Percentiles rank a stretch among this genome's conserved stretches.
Evolutionary conservation across 2,888 invertebrate species (phyloP).

Genomic region (Drosophila paramelanica): DNA sequence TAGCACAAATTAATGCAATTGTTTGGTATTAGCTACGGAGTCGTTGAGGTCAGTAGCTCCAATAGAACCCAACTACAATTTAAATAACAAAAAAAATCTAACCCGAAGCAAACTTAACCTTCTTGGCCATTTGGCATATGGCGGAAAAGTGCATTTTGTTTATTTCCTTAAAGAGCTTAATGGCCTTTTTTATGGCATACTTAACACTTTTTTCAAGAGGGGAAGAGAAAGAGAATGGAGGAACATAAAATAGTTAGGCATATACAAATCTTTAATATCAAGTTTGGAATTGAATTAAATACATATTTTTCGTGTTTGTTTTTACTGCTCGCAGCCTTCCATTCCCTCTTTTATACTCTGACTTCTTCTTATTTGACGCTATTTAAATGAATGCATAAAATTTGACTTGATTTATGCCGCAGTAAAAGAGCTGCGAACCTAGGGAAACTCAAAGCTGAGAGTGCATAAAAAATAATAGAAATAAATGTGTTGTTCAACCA

Average conservation of each 20-base stretch:
- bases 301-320: neutral
- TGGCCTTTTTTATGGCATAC: neutral
- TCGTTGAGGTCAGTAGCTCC: conserved; percentile 13
- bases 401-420: conserved; percentile 62
- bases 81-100: neutral
- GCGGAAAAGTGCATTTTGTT: neutral
- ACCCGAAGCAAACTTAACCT: neutral
- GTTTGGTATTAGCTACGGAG: conserved; percentile 6
- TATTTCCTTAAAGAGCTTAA: neutral
- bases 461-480: conserved; percentile 40
- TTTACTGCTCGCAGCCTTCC: conserved; percentile 3
- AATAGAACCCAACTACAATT: neutral
- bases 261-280: neutral
- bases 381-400: conserved; percentile 31
- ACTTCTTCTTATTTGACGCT: conserved; percentile 21
- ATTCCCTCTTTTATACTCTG: neutral
- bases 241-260: neutral
- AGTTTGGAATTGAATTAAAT: neutral
- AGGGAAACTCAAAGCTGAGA: neutral
- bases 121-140: neutral
- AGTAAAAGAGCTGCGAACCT: conserved; percentile 14
- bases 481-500: conserved; percentile 48
- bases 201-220: neutral
- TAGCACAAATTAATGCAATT: conserved; percentile 9
- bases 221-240: neutral